Conservation (phyloP, 2,797 vertebrate genomes). For the Acanthurus tractus region DNA sequence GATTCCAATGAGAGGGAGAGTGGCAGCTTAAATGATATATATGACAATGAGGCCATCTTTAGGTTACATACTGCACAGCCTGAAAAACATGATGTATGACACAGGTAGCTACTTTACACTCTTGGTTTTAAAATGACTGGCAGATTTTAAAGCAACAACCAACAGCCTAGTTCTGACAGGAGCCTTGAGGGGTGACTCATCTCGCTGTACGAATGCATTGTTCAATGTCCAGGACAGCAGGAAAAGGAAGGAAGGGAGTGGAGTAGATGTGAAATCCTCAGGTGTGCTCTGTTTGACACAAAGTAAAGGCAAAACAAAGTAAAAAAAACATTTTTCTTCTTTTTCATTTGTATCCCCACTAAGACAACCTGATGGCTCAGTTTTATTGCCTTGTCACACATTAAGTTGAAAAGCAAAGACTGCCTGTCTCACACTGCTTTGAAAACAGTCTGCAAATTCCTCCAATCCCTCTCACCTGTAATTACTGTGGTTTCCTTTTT, state of each 20-base stretch:
- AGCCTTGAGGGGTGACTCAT: constrained; percentile 58
- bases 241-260: constrained; percentile 38
- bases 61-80: neutral
- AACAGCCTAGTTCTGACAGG: constrained; percentile 28
- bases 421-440: constrained; percentile 17
- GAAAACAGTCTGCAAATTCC: constrained; percentile 41
- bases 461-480: constrained; percentile 24
- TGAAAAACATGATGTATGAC: constrained; percentile 10
- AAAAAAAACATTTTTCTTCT: neutral
- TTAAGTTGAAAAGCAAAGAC: neutral
- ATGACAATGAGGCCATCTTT: neutral
- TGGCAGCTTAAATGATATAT: constrained; percentile 9
- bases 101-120: constrained; percentile 31
- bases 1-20: constrained; percentile 30
- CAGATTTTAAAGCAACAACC: constrained; percentile 31
- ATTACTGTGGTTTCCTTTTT: constrained; percentile 35
- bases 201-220: constrained; percentile 27
- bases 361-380: neutral
- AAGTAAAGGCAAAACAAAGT: neutral
- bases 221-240: constrained; percentile 29
- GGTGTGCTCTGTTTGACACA: constrained; percentile 26
- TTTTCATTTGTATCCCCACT: neutral
- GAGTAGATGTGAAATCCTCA: constrained; percentile 32
- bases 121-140: constrained; percentile 1
- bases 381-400: neutral